Percentiles rank a stretch among this genome's conserved stretches.
Conservation (phyloP, 2,797 vertebrate species). For the Leptatherina wallacei region DNA sequence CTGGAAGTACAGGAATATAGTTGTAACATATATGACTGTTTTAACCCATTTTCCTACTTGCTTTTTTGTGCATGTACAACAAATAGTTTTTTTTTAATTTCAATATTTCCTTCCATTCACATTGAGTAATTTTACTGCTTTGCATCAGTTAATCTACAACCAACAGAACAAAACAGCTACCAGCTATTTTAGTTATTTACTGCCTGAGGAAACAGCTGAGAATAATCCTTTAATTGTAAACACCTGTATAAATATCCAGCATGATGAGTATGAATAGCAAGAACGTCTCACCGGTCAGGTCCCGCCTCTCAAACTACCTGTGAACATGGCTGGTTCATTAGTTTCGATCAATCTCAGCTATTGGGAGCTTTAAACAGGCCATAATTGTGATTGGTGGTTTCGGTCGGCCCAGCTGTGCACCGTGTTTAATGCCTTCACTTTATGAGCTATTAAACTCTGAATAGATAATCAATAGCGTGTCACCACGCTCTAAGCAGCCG, state of each 20-base stretch:
- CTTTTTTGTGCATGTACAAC: neutral
- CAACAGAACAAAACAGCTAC: slow-evolving; percentile 14
- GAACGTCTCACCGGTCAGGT: slow-evolving; percentile 17
- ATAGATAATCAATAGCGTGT: slow-evolving; percentile 68
- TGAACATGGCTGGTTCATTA: slow-evolving; percentile 33
- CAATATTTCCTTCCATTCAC: slow-evolving; percentile 5
- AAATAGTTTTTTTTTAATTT: no score
- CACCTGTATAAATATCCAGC: neutral
- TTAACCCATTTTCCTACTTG: neutral
- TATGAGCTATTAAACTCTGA: slow-evolving; percentile 72
- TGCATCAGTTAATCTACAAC: slow-evolving; percentile 26
- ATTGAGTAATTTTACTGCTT: neutral
- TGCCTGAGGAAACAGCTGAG: slow-evolving; percentile 12
- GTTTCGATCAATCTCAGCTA: slow-evolving; percentile 32
- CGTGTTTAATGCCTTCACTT: slow-evolving; percentile 61
- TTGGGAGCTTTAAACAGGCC: slow-evolving; percentile 40
- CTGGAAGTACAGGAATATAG: no score
- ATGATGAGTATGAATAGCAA: neutral
- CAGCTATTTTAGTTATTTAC: slow-evolving; percentile 18
- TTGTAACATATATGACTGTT: neutral
- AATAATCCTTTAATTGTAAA: neutral
- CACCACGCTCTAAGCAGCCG: slow-evolving; percentile 10
- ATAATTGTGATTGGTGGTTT: slow-evolving; percentile 65
- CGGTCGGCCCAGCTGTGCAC: slow-evolving; percentile 24
- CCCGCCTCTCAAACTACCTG: slow-evolving; percentile 21